Evolutionary conservation across 2,113 vertebrate genomes (phyloP), one percentile per base, ranked within the genome.

Genomic region (Alligator sinensis): DNA sequence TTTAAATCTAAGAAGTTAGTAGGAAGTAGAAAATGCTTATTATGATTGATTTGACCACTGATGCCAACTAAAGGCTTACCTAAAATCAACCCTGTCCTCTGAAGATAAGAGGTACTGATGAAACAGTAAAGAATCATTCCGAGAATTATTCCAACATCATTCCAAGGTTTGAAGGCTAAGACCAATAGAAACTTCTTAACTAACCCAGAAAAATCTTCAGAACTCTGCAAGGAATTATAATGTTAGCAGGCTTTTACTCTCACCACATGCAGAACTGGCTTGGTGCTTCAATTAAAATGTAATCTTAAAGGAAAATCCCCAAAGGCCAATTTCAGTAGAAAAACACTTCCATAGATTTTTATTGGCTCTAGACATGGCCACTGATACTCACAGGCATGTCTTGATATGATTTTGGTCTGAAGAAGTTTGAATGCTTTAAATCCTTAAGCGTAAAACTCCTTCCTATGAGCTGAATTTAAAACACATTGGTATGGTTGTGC

Each of bases 261-360:
- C 62, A 94, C 92, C 80, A 85, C 88, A 90, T 95, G 83, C 24
- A 93, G 89, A 94, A 95, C 82, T 86, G 91, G 84, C 91, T 97
- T 88, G 19, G 77, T 59, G 57, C 94, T 97, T 97, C 96, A 97
- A 96, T 97, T 98, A 97, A 97, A 98, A 97, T 87, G 82, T 86
- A 97, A 97, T 96, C 91, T 97, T 90, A 92, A 97, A 97, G 90
- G 88, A 96, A 98, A 97, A 97, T 96, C 94, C 95, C 96, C 61
- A 87, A 94, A 79, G 96, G 84, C 92, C 78, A 96, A 92, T 96
- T 97, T 96, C 93, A 97, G 90, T 86, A 95, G 82, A 96, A 98
- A 97, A 97, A 96, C 86, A 95, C 30, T 96, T 97, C 59, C 80
- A 89, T 28, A 79, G 89, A 93, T 94, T 98, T 97, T 97, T 96